These are phyloP conservation scores for Meda fulgida DNA, from an alignment of 2,797 vertebrate genomes.

Conservation along the genomic window DNA sequence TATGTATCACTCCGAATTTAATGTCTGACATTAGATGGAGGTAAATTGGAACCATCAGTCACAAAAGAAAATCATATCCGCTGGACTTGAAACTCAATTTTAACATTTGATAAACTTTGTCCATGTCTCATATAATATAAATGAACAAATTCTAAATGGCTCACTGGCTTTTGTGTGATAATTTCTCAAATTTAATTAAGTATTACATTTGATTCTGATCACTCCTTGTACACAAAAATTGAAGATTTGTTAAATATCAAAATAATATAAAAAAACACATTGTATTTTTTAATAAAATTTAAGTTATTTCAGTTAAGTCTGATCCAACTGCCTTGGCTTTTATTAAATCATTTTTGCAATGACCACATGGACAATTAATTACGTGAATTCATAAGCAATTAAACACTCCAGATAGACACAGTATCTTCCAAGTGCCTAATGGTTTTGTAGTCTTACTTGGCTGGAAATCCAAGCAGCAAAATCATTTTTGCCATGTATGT, in stretches of 20 bases:
- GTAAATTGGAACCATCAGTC: slow-evolving; percentile 81
- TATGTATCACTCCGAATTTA: slow-evolving; percentile 77
- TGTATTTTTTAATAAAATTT: background rate
- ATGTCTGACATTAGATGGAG: slow-evolving; percentile 73
- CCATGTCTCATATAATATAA: slow-evolving; percentile 63
- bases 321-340: slow-evolving; percentile 15
- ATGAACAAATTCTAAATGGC: slow-evolving; percentile 66
- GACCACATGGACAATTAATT: slow-evolving; percentile 29
- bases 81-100: slow-evolving; percentile 69
- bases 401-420: background rate
- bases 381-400: slow-evolving; percentile 7
- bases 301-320: background rate
- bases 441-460: background rate
- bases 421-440: background rate
- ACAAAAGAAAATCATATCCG: slow-evolving; percentile 67
- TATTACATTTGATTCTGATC: slow-evolving; percentile 36
- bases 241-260: too few relatives aligned
- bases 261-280: background rate
- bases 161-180: slow-evolving; percentile 66
- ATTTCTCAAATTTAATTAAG: slow-evolving; percentile 68
- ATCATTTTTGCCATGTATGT: background rate
- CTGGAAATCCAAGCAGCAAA: background rate
- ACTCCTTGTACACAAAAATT: background rate
- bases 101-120: slow-evolving; percentile 65
- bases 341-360: background rate